phyloP scores from a whole-genome alignment of 1,140 invertebrate genomes.

The Drosophila baimaii region DNA sequence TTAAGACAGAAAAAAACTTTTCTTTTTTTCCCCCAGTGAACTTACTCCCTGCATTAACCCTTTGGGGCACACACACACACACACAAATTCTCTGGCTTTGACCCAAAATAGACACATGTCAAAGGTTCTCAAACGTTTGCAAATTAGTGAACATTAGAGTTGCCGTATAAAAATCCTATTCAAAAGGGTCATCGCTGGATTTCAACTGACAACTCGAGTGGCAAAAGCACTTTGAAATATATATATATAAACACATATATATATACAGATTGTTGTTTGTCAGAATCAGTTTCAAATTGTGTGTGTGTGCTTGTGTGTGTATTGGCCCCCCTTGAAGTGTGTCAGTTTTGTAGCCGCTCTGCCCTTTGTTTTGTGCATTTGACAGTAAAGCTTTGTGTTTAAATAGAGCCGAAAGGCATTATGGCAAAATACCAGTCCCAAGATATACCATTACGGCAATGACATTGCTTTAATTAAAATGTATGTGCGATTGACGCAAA shows the following conservation, averaged over 20 bases:
- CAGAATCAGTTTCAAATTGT: background rate
- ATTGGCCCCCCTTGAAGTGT: conserved; percentile 30
- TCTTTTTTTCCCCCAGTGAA: background rate
- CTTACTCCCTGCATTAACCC: background rate
- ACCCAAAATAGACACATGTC: conserved; percentile 61
- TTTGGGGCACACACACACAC: conserved; percentile 4
- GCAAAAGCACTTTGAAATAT: conserved; percentile 44
- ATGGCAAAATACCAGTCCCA: conserved; percentile 5
- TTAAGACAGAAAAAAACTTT: too few relatives aligned
- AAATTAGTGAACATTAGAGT: conserved; percentile 59
- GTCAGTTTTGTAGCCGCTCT: conserved; percentile 24
- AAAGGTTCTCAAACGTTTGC: conserved; percentile 39
- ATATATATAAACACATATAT: background rate
- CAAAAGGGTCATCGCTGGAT: conserved; percentile 35
- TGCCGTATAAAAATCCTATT: conserved; percentile 25
- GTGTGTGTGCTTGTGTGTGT: background rate
- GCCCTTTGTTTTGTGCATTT: conserved; percentile 49
- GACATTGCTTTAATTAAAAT: conserved; percentile 30
- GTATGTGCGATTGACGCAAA: conserved; percentile 1
- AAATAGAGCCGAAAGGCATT: conserved; percentile 24
- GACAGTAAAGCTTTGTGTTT: conserved; percentile 32
- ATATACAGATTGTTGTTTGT: conserved; percentile 6
- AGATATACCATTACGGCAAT: conserved; percentile 41
- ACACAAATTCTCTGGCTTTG: conserved; percentile 28
- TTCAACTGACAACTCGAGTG: conserved; percentile 42